Evolutionary conservation across 2,797 vertebrate genomes (phyloP).

Genomic region (Aselliscus stoliczkanus): DNA sequence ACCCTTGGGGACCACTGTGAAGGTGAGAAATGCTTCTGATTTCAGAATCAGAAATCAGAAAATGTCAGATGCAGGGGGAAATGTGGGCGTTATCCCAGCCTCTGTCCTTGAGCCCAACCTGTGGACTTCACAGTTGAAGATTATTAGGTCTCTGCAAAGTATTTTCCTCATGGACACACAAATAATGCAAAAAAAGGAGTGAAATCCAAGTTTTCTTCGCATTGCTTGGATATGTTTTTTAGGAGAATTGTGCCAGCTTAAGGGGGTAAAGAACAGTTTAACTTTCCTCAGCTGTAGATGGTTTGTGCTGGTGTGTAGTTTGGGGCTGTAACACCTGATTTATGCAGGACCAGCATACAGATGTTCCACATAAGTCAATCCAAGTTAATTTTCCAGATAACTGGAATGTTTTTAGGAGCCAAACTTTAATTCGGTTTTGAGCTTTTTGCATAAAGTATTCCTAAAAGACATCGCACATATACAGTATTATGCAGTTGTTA

Average conservation of each 20-base stretch:
- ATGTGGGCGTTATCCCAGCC: background rate
- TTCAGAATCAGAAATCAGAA: background rate
- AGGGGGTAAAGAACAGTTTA: background rate
- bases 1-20: conserved; percentile 89
- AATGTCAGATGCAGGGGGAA: background rate
- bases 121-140: background rate
- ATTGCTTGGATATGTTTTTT: background rate
- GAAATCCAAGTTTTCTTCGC: background rate
- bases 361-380: background rate
- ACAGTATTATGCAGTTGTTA: background rate
- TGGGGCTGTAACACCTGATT: background rate
- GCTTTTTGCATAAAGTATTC: background rate
- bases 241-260: background rate
- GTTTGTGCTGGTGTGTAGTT: background rate
- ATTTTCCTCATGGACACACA: background rate
- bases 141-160: background rate
- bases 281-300: background rate
- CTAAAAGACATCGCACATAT: rapidly evolving
- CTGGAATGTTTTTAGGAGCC: background rate
- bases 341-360: background rate
- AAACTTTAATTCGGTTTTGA: background rate
- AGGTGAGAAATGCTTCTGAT: conserved; percentile 80
- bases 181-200: background rate
- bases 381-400: background rate
- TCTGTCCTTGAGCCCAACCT: background rate